Evolutionary conservation across 2,113 vertebrate genomes (phyloP), one percentile per base, ranked within the genome.

Genomic region (Condylura cristata): DNA sequence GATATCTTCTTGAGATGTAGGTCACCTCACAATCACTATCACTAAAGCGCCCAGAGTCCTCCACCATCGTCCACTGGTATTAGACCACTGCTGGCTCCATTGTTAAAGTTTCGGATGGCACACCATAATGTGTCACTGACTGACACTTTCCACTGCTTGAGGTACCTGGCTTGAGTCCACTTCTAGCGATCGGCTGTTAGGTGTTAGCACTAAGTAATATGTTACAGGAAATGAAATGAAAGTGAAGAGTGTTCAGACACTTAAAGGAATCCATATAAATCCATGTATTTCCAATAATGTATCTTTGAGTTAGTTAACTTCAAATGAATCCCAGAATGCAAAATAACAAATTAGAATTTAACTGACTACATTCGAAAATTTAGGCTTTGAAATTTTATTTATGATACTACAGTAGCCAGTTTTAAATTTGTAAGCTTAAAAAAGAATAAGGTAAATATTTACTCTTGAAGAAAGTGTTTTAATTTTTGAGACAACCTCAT

Each of bases 171-270:
- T 71, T 5, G 32, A 4, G 26, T 80, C 46, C 51, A 65, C 3
- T 53, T 65, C 56, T 34, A 72, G 16, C 34, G 9, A 3, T 12
- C 2, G 11, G 76, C 83, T 61, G 13, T 51, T 46, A 68, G 44
- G 79, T 44, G 11, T 83, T 65, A 63, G 4, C 74, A 16, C 7
- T 58, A 61, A 84, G 61, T 74, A 78, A 22, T 46, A 84, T 72
- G 79, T 89, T 92, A 90, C 10, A 66, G 48, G 20, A 65, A 79
- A 79, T 12, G n/a, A 83, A 94, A n/a, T n/a, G n/a, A n/a, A n/a
- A n/a, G n/a, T n/a, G n/a, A n/a, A n/a, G n/a, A n/a, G n/a, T n/a
- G n/a, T n/a, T n/a, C n/a, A n/a, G n/a, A n/a, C n/a, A n/a, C n/a
- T n/a, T n/a, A n/a, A n/a, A n/a, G n/a, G n/a, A n/a, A n/a, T n/a